Conservation (phyloP, 2,888 invertebrate genomes). For the Microdon myrmicae region DNA sequence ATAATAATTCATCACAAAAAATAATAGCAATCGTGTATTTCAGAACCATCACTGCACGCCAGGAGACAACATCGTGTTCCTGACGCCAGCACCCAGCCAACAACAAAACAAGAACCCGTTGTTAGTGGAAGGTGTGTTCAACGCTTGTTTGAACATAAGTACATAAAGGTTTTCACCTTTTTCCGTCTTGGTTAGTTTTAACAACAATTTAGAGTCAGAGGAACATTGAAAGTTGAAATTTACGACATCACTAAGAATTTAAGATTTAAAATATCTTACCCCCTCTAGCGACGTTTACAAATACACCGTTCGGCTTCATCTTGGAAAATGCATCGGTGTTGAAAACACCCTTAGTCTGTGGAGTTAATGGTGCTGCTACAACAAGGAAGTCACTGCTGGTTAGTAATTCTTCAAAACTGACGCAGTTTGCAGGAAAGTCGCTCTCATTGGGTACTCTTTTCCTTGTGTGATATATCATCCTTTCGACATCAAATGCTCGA, state of each 20-base stretch:
- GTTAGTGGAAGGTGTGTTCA: too few species aligned
- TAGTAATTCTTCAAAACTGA: slow-evolving; percentile 77
- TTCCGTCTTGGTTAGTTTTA: slow-evolving; percentile 52
- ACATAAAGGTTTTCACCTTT: too few species aligned
- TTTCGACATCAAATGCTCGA: slow-evolving; percentile 77
- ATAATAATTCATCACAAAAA: too few species aligned
- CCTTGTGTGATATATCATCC: slow-evolving; percentile 80
- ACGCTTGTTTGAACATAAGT: too few species aligned
- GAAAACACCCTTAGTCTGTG: slow-evolving; percentile 83
- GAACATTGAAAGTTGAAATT: background rate
- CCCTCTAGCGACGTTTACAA: slow-evolving; percentile 89
- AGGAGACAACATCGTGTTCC: too few species aligned
- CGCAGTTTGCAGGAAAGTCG: slow-evolving; percentile 75
- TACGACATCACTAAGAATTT: background rate
- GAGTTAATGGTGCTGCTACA: slow-evolving; percentile 80
- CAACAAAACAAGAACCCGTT: too few species aligned
- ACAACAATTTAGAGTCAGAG: too few species aligned
- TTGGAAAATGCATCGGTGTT: slow-evolving; percentile 78
- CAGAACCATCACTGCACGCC: too few species aligned
- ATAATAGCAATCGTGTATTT: too few species aligned
- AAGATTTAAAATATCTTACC: slow-evolving; percentile 61
- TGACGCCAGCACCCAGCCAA: too few species aligned
- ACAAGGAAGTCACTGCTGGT: slow-evolving; percentile 86
- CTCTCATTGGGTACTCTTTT: slow-evolving; percentile 72
- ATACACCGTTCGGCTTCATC: slow-evolving; percentile 88